Conservation (phyloP, 2,888 invertebrate species). For the Acleris literana region DNA sequence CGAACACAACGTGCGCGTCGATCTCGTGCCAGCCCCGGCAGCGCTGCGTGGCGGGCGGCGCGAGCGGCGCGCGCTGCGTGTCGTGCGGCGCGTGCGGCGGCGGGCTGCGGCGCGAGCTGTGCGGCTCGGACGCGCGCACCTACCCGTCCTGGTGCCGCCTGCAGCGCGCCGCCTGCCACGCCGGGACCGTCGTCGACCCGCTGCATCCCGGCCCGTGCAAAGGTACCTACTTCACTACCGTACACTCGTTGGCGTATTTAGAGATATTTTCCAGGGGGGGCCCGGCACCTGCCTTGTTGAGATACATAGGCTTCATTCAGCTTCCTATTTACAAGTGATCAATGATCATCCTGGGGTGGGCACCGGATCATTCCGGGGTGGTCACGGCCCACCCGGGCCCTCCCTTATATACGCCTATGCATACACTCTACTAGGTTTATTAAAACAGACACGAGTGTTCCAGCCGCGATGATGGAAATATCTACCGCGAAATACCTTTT, state of each 20-base stretch:
- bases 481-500: not conserved
- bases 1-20: slow-evolving; percentile 72
- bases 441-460: too few species aligned
- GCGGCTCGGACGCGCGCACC: slow-evolving; percentile 89
- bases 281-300: too few species aligned
- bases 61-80: slow-evolving; percentile 73
- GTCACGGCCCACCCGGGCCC: too few species aligned
- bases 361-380: too few species aligned
- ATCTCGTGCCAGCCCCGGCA: slow-evolving; percentile 67
- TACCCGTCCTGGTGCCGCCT: slow-evolving; percentile 92
- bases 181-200: slow-evolving; percentile 88
- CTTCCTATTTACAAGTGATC: too few species aligned
- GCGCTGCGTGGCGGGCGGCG: slow-evolving; percentile 72
- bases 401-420: too few species aligned
- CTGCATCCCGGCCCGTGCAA: slow-evolving; percentile 87
- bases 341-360: too few species aligned
- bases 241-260: too few species aligned
- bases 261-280: too few species aligned
- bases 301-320: too few species aligned
- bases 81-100: slow-evolving; percentile 66
- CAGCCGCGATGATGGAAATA: too few species aligned
- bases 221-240: slow-evolving; percentile 48
- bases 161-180: slow-evolving; percentile 89
- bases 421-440: not conserved
- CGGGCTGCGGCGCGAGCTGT: slow-evolving; percentile 79